Conservation (phyloP, 2,797 vertebrate genomes). For the Holocentrus rufus region DNA sequence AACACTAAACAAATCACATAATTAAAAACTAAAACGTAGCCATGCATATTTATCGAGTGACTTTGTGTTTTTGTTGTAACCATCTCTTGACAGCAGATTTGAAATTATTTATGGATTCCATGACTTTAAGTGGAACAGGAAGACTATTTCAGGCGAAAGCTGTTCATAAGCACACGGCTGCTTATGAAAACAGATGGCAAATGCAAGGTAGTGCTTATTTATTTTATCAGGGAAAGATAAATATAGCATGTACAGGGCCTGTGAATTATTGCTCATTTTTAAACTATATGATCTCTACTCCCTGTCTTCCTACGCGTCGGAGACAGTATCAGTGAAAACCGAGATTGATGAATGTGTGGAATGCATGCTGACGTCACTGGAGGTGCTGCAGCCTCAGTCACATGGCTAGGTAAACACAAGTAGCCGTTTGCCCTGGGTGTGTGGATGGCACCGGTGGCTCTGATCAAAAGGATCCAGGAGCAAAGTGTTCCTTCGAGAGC, state of each 20-base stretch:
- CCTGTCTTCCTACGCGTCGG: constrained; percentile 48
- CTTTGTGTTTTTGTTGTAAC: constrained; percentile 56
- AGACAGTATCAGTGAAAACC: constrained; percentile 70
- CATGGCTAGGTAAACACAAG: constrained; percentile 75
- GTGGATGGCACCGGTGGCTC: constrained; percentile 38
- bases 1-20: constrained; percentile 20
- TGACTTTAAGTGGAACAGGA: constrained; percentile 69
- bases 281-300: constrained; percentile 61
- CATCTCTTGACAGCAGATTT: constrained; percentile 65
- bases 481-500: constrained; percentile 43
- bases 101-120: constrained; percentile 66
- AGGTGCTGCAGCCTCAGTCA: constrained; percentile 57
- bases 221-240: constrained; percentile 65
- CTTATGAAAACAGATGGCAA: constrained; percentile 70
- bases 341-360: constrained; percentile 70
- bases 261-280: constrained; percentile 64
- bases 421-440: constrained; percentile 40
- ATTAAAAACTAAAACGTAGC: constrained; percentile 16
- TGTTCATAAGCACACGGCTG: constrained; percentile 52
- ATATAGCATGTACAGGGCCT: constrained; percentile 55
- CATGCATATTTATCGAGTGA: constrained; percentile 56
- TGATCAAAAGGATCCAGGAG: constrained; percentile 39
- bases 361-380: constrained; percentile 73
- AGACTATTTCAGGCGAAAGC: constrained; percentile 68
- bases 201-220: constrained; percentile 59